Percentiles rank a stretch among this genome's conserved stretches.
These are phyloP conservation scores for Pristionchus entomophagus DNA, from an alignment of 2,888 invertebrate genomes.

Conservation along the genomic window DNA sequence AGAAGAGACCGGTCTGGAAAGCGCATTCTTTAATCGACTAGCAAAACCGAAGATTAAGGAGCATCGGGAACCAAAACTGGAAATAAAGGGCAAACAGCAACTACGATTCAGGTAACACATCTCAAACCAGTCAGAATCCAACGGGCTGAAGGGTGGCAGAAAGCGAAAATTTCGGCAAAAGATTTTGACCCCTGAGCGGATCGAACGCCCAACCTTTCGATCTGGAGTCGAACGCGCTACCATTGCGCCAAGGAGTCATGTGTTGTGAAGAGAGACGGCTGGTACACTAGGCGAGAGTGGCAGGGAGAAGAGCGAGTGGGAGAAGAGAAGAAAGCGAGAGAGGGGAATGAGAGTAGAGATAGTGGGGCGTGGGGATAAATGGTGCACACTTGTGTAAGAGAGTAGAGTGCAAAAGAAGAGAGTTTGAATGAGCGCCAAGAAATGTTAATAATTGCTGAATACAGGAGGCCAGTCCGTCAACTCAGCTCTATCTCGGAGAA, in stretches of 20 bases:
- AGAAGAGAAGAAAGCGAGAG: no score
- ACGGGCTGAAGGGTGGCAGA: neutral
- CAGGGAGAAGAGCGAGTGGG: neutral
- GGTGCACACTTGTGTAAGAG: neutral
- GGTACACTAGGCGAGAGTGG: neutral
- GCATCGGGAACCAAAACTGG: neutral
- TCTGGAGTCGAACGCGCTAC: slow-evolving; percentile 51
- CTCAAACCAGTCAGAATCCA: neutral
- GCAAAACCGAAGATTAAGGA: neutral
- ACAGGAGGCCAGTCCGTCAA: slow-evolving; percentile 44
- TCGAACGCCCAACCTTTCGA: slow-evolving; percentile 51
- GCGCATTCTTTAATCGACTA: slow-evolving; percentile 21
- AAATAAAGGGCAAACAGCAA: slow-evolving; percentile 34
- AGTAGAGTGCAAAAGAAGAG: neutral
- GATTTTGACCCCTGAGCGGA: slow-evolving; percentile 49
- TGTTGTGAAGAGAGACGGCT: neutral
- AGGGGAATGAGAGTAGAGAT: no score
- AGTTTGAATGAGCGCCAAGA: no score
- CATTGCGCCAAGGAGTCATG: slow-evolving; percentile 50
- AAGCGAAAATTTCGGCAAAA: slow-evolving; percentile 34
- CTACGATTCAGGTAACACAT: neutral
- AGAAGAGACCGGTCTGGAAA: neutral
- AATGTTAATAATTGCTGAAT: neutral
- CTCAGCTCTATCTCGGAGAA: slow-evolving; percentile 66
- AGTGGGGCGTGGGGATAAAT: neutral